Conservation (phyloP, 2,113 vertebrate species). For the Pomatostomus ruficeps region DNA sequence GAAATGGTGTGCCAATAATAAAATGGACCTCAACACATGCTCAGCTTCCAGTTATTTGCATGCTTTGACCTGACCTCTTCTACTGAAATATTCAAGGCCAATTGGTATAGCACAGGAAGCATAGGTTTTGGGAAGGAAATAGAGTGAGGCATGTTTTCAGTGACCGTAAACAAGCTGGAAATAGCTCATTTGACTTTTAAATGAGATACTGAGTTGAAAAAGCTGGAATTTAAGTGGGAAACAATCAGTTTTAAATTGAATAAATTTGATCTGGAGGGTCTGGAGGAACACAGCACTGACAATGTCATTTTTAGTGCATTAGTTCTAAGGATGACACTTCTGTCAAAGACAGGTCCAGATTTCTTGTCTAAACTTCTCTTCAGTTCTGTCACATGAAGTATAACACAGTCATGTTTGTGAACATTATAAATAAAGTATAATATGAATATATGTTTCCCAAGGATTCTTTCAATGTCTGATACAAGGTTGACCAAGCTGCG, state of each 20-base stretch:
- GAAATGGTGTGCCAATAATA: background rate
- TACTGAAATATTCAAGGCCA: background rate
- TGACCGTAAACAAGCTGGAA: background rate
- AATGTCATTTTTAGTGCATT: background rate
- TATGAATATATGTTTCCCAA: background rate
- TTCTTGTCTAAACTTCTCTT: background rate
- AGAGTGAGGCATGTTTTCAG: background rate
- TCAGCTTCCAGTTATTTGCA: background rate
- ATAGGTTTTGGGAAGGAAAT: background rate
- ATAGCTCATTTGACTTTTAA: background rate
- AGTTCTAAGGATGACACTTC: background rate
- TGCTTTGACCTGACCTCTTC: background rate
- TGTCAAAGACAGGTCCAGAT: background rate
- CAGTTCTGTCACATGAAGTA: background rate
- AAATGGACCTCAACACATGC: background rate
- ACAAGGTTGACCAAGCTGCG: background rate
- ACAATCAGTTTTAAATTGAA: background rate
- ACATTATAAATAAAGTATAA: background rate
- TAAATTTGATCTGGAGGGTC: background rate
- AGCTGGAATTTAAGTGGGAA: background rate
- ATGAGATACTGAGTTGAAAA: background rate
- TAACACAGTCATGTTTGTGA: background rate
- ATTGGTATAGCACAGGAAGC: background rate
- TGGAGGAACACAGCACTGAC: background rate
- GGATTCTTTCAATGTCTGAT: background rate